Evolutionary conservation across 2,113 vertebrate genomes (phyloP), one percentile per base, ranked within the genome.

Genomic region (Neogobius melanostomus): DNA sequence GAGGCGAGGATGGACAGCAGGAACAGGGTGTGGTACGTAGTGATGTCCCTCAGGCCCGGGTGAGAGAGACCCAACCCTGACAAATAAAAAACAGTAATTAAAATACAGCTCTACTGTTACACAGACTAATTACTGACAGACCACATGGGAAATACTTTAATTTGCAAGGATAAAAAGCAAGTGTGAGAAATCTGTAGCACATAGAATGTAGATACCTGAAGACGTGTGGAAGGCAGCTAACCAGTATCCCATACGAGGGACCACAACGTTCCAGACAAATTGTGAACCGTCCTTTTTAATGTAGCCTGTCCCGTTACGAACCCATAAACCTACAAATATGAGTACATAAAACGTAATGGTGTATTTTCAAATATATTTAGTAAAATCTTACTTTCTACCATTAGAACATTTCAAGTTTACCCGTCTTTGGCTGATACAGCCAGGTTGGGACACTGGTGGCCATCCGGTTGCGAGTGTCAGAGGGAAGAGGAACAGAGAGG

Each of bases 21-120:
- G 91, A 99, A 98, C 88, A 99, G 93, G 74, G 97, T 98, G 90
- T 99, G 97, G 91, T 98, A 99, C 43, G 95, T 94, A 66, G 94
- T 94, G 76, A 99, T 96, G 87, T 98, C 97, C 53, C 94, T 93
- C 83, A 96, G 85, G n/a, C 95, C 95, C 0, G 95, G 92, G 0
- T 94, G 92, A 84, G 93, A 93, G 0, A 94, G 85, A 72, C 93
- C 92, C 77, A 95, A 81, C 64, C 95, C 97, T 97, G 91, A 76
- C 42, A 76, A 74, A 54, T 6, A 12, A 21, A 72, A 0, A 11
- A 43, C 6, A 42, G 65, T 64, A 64, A 64, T 64, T 64, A 11
- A 64, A 64, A 17, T 48, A n/a, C 44, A 47, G 16, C 62, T 47
- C 47, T 17, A 48, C n/a, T 48, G 16, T 48, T 12, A 47, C 8